These are phyloP conservation scores for Agrotis puta DNA, from an alignment of 2,888 invertebrate genomes.

Conservation along the genomic window DNA sequence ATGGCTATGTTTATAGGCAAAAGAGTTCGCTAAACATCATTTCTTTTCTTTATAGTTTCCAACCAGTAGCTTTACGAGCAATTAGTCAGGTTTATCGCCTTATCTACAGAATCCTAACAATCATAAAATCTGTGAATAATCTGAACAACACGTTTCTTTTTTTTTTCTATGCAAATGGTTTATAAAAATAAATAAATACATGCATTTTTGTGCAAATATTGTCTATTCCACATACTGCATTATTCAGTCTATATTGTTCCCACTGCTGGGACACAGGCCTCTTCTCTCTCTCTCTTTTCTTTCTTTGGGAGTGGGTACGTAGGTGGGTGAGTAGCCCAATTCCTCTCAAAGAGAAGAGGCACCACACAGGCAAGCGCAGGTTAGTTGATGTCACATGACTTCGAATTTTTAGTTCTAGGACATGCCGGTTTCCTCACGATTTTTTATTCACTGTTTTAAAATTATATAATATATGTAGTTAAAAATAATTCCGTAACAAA, in stretches of 20 bases:
- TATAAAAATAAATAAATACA: background rate
- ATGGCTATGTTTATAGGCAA: conserved; percentile 41
- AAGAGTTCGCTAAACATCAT: conserved; percentile 47
- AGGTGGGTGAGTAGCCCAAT: no score
- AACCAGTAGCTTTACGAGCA: conserved; percentile 66
- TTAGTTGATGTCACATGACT: no score
- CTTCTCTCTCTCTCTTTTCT: no score
- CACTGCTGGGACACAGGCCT: no score
- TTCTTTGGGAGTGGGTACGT: no score
- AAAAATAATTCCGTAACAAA: conserved; percentile 17
- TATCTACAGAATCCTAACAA: conserved; percentile 59
- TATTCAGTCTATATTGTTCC: no score
- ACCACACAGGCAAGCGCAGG: no score
- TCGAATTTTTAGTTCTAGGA: no score
- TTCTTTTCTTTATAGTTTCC: conserved; percentile 55
- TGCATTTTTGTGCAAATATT: background rate
- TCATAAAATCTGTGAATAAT: conserved; percentile 44
- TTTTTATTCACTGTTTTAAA: no score
- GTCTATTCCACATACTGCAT: background rate
- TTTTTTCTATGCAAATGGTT: conserved; percentile 17
- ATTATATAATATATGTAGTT: background rate
- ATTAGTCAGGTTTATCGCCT: conserved; percentile 69
- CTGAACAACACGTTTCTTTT: conserved; percentile 9
- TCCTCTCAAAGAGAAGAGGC: no score
- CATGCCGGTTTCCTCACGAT: no score